phyloP scores from a whole-genome alignment of 1,140 invertebrate genomes.

The Cheumatopsyche charites region DNA sequence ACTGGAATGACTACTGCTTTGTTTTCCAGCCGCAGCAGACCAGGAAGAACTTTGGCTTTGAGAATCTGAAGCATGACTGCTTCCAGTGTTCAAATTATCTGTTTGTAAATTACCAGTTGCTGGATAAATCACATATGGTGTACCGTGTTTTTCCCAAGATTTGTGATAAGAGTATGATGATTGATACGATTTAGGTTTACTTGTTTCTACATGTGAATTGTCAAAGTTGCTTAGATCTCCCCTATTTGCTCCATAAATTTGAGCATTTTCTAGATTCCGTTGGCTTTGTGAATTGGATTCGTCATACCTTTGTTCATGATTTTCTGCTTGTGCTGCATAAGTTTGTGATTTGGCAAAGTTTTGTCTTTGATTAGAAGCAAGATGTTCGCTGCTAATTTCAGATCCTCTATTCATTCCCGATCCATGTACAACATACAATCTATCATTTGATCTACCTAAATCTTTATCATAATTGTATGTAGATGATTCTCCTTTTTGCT shows the following conservation, averaged over 20 bases:
- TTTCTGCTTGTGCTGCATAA: too few relatives aligned
- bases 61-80: conserved; percentile 49
- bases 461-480: background rate
- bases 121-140: conserved; percentile 57
- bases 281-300: background rate
- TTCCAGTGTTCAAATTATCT: conserved; percentile 8
- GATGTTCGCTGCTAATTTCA: too few relatives aligned
- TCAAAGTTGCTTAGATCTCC: background rate
- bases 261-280: background rate
- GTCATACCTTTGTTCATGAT: background rate
- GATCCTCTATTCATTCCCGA: too few relatives aligned
- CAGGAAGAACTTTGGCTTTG: conserved; percentile 49
- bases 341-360: too few relatives aligned
- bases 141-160: conserved; percentile 60
- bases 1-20: conserved; percentile 43
- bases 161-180: conserved; percentile 61
- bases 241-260: conserved; percentile 22
- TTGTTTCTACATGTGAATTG: background rate
- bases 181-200: conserved; percentile 57
- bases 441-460: background rate
- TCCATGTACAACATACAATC: background rate
- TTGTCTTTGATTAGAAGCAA: too few relatives aligned
- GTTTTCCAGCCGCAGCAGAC: conserved; percentile 47
- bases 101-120: background rate
- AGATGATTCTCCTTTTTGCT: background rate